A percentile compares a stretch with the other conserved stretches of the same genome.
Evolutionary conservation across 1,140 invertebrate species (phyloP).

Genomic region (Drepana arcuata): DNA sequence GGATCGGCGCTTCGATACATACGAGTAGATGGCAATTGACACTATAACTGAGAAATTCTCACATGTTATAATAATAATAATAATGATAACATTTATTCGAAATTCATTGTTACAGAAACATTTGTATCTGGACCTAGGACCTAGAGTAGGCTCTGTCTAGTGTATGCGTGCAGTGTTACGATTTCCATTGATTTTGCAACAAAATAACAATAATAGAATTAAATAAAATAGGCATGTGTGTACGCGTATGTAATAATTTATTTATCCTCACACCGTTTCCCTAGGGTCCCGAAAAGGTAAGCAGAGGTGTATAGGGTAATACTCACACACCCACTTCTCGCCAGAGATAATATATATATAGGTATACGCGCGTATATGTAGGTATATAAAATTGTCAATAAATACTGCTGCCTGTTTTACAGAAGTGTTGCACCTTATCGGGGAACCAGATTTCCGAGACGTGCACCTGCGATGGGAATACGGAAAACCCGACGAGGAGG

Average conservation of each 20-base stretch:
- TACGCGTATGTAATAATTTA: background rate
- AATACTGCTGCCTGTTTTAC: no score
- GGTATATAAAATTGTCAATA: background rate
- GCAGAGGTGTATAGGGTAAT: no score
- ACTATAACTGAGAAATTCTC: background rate
- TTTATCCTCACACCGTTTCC: background rate
- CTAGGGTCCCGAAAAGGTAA: no score
- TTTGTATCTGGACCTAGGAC: background rate
- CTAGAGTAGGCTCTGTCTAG: background rate
- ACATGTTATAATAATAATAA: background rate
- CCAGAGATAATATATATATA: no score
- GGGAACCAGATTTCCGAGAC: conserved; percentile 80
- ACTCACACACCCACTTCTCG: no score
- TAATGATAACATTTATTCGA: background rate
- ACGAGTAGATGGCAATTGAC: no score
- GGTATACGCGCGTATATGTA: no score
- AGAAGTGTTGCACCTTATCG: conserved; percentile 78
- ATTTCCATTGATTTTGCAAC: background rate
- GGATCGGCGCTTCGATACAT: conserved; percentile 37
- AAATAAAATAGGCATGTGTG: no score
- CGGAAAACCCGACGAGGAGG: conserved; percentile 39
- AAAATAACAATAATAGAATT: no score
- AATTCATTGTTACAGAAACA: background rate
- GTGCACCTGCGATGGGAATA: conserved; percentile 80
- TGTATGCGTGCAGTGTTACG: background rate